Percentiles rank a stretch among this genome's conserved stretches.
phyloP scores from a whole-genome alignment of 1,140 invertebrate genomes.

The Belonocnema kinseyi region DNA sequence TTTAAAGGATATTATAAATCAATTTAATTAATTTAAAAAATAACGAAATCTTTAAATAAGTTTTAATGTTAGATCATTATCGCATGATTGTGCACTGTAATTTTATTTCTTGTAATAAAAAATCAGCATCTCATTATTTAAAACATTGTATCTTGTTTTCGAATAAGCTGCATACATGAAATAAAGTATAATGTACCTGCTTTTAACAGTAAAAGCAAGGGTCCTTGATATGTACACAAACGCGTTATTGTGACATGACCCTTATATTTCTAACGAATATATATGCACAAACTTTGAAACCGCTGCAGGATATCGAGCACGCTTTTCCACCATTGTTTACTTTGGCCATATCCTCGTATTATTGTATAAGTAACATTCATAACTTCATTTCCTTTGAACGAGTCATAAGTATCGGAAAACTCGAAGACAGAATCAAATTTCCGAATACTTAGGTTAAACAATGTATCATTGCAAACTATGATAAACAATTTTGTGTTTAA shows the following conservation, averaged over 20 bases:
- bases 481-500: neutral
- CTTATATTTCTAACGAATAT: slow-evolving; percentile 2
- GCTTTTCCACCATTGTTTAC: slow-evolving; percentile 13
- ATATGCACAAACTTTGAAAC: slow-evolving; percentile 20
- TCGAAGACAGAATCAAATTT: neutral
- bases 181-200: neutral
- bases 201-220: neutral
- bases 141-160: no score
- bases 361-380: slow-evolving; percentile 1
- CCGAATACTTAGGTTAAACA: neutral
- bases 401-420: slow-evolving; percentile 5
- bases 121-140: no score
- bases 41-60: no score
- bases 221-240: neutral
- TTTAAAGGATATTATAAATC: no score
- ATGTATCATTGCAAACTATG: neutral
- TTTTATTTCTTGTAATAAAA: no score
- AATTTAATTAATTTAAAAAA: no score
- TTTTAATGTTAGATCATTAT: no score
- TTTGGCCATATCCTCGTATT: neutral
- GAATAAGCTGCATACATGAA: no score
- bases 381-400: slow-evolving; percentile 19
- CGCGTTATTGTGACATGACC: slow-evolving; percentile 15
- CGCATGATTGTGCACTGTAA: no score
- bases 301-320: slow-evolving; percentile 4